Conservation (phyloP, 64 coral and sea anemone species). For the Orbicella faveolata region DNA sequence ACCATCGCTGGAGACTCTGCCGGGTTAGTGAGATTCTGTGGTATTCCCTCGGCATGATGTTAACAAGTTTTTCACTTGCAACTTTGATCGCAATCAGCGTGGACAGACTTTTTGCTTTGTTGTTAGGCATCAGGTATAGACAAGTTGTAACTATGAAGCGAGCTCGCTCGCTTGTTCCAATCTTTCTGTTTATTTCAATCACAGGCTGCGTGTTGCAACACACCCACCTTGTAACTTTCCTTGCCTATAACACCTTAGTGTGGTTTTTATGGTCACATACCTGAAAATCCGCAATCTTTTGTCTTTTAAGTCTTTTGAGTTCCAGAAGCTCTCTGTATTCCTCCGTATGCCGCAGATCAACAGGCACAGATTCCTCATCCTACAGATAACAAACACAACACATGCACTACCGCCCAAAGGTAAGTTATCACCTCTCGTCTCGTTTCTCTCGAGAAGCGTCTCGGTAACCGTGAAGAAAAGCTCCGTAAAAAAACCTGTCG, state of each 20-base stretch:
- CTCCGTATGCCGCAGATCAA: constrained; percentile 65
- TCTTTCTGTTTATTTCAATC: background rate
- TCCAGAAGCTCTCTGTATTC: constrained; percentile 87
- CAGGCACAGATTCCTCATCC: constrained; percentile 84
- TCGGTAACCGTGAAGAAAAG: no score
- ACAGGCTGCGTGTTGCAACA: background rate
- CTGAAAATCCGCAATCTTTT: constrained; percentile 44
- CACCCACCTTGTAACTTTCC: background rate
- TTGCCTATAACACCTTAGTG: background rate
- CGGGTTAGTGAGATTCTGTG: background rate
- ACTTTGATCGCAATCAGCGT: background rate
- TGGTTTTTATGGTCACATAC: constrained; percentile 8
- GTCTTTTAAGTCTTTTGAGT: constrained; percentile 74
- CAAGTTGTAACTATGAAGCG: constrained; percentile 1
- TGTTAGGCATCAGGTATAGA: background rate
- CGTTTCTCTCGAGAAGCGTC: no score
- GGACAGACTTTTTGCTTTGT: background rate
- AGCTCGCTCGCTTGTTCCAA: background rate
- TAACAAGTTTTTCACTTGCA: background rate
- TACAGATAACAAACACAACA: constrained; percentile 10
- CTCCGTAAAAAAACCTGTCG: background rate
- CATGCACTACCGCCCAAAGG: background rate
- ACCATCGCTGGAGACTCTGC: background rate
- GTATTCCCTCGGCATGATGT: background rate
- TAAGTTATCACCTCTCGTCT: background rate